These are phyloP conservation scores for Linnaemya vulpina DNA, from an alignment of 2,888 invertebrate species.

Conservation along the genomic window DNA sequence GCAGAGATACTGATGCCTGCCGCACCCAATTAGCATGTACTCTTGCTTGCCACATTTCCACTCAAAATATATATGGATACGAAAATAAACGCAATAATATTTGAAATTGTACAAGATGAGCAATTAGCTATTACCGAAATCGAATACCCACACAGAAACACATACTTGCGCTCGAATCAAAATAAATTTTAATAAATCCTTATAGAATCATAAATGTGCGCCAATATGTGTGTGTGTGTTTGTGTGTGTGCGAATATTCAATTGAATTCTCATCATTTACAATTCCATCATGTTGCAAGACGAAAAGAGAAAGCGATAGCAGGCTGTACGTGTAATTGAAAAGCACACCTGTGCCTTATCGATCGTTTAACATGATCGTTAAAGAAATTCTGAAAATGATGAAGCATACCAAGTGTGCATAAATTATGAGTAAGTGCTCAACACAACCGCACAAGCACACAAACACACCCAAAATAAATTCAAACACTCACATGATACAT, in stretches of 20 bases:
- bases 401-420: slow-evolving; percentile 58
- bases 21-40: slow-evolving; percentile 55
- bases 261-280: slow-evolving; percentile 68
- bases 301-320: slow-evolving; percentile 37
- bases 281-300: slow-evolving; percentile 40
- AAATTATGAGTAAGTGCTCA: slow-evolving; percentile 67
- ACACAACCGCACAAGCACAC: not conserved
- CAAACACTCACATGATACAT: slow-evolving; percentile 34
- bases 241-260: slow-evolving; percentile 32
- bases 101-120: slow-evolving; percentile 73
- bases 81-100: slow-evolving; percentile 67
- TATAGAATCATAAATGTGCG: not conserved
- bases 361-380: slow-evolving; percentile 68
- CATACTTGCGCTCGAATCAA: not conserved
- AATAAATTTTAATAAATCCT: not conserved
- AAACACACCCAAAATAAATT: slow-evolving; percentile 5
- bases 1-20: slow-evolving; percentile 26
- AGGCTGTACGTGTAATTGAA: slow-evolving; percentile 25
- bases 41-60: slow-evolving; percentile 39
- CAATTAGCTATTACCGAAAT: slow-evolving; percentile 64
- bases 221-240: slow-evolving; percentile 17
- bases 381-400: slow-evolving; percentile 63
- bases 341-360: slow-evolving; percentile 73
- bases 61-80: slow-evolving; percentile 31
- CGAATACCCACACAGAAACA: slow-evolving; percentile 70